Base-by-base conservation (phyloP, 2,797 vertebrate species). In the Etheostoma perlongum region DNA sequence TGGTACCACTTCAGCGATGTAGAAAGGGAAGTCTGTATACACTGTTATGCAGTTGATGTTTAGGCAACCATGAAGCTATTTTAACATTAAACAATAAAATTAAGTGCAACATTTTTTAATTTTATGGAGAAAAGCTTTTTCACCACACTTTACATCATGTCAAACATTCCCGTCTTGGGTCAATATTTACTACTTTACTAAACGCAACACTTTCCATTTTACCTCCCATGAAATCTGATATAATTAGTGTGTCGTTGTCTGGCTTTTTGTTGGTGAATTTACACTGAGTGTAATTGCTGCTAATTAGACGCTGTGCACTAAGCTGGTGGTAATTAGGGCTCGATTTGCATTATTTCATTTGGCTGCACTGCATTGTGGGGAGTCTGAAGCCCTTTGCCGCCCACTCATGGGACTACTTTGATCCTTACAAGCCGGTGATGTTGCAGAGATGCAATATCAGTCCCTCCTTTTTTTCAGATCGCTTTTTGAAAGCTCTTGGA, bases 201-300 rank as follows among this genome's bases (percentile, higher is more conserved):
- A 84, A 78, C 78, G 58, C 68, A 62, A 23, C 68, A 64, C 46
- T 78, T 74, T 66, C 53, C 51, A 69, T 77, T 72, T 72, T 60
- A 51, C 67, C 74, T 85, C 75, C 73, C 79, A 62, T 83, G 74
- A 83, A 90, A 88, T 87, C 86, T 80, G 82, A 89, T 92, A 91
- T 95, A 94, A 96, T 96, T 95, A 95, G 92, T 92, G 89, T 91
- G 92, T 95, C 90, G 97, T 96, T 95, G 95, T 94, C 90, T 91
- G 90, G 57, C 77, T 77, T 96, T 96, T 96, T 96, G 92, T 95
- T 89, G 92, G 95, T 94, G 95, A 94, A 96, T 96, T 96, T 96
- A 96, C 96, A 92, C 93, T 90, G 93, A 93, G 94, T 96, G 95
- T 98, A 97, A 98, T 98, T 96, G 95, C 94, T 86, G 90, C 96